Evolutionary conservation across 2,797 vertebrate genomes (phyloP).

Genomic region (Pelochelys cantorii): DNA sequence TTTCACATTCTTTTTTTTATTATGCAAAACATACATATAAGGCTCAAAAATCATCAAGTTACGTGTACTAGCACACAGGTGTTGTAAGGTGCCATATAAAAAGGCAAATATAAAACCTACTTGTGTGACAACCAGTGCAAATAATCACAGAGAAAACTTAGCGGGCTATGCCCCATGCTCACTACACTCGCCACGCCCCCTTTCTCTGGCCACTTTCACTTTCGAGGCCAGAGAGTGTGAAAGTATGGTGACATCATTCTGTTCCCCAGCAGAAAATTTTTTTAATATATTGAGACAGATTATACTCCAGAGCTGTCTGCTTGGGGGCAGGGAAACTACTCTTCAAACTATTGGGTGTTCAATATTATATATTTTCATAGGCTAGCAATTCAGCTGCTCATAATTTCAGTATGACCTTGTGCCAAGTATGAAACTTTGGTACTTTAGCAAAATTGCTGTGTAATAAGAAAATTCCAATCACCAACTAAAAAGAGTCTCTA

Average conservation of each 20-base stretch:
- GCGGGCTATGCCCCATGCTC: too few relatives aligned
- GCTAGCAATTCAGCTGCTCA: background rate
- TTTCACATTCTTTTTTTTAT: background rate
- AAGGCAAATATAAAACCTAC: background rate
- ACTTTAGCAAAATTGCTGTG: background rate
- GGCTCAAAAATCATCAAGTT: background rate
- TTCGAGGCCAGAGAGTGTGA: too few relatives aligned
- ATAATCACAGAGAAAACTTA: background rate
- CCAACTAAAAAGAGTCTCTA: background rate
- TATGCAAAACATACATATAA: background rate
- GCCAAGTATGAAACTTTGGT: background rate
- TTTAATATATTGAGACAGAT: background rate
- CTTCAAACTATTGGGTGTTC: background rate
- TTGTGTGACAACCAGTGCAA: background rate
- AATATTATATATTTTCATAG: background rate
- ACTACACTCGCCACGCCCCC: too few relatives aligned
- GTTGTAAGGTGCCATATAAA: background rate
- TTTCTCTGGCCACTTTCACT: too few relatives aligned
- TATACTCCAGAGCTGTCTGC: background rate
- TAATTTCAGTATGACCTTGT: background rate
- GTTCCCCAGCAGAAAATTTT: too few relatives aligned
- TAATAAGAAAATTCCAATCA: background rate
- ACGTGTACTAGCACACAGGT: background rate
- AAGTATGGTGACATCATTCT: too few relatives aligned
- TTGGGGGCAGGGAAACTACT: slow-evolving; percentile 3